A percentile compares a stretch with the other conserved stretches of the same genome.
Evolutionary conservation across 2,888 invertebrate genomes (phyloP).

Genomic region (Cephus spinipes): DNA sequence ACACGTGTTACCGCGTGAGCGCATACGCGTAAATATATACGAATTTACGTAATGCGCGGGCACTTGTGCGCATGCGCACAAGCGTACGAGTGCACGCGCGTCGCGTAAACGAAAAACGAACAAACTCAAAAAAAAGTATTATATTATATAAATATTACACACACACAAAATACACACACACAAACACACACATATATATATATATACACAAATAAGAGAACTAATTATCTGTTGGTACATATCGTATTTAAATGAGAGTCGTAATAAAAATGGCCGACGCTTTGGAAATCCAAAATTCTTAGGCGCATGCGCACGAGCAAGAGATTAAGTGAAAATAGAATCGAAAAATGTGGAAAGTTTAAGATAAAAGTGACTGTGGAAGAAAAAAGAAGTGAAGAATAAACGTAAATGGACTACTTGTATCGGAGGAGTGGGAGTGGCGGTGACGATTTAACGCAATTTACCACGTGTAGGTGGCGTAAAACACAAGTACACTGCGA

Average conservation of each 20-base stretch:
- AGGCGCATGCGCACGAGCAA: background rate
- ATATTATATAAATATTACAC: slow-evolving; percentile 14
- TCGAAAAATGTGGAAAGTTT: background rate
- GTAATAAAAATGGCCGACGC: background rate
- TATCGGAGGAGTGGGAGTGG: background rate
- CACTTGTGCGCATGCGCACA: slow-evolving; percentile 5
- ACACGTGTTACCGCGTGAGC: background rate
- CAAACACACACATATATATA: slow-evolving; percentile 20
- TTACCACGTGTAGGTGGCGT: background rate
- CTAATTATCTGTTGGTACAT: slow-evolving; percentile 55
- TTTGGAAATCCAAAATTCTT: background rate
- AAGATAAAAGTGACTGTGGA: background rate
- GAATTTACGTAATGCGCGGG: background rate
- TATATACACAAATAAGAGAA: background rate
- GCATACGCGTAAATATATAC: slow-evolving; percentile 9
- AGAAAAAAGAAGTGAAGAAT: background rate
- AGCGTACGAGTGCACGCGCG: background rate
- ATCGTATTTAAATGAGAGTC: slow-evolving; percentile 18
- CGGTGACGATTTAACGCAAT: background rate
- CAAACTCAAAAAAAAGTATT: slow-evolving; percentile 22
- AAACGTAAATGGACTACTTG: background rate
- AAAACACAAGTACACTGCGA: background rate
- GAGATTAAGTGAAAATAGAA: background rate
- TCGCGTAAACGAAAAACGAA: slow-evolving; percentile 16
- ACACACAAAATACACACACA: slow-evolving; percentile 29